phyloP scores from a whole-genome alignment of 2,113 vertebrate species.

The Narcine bancroftii region DNA sequence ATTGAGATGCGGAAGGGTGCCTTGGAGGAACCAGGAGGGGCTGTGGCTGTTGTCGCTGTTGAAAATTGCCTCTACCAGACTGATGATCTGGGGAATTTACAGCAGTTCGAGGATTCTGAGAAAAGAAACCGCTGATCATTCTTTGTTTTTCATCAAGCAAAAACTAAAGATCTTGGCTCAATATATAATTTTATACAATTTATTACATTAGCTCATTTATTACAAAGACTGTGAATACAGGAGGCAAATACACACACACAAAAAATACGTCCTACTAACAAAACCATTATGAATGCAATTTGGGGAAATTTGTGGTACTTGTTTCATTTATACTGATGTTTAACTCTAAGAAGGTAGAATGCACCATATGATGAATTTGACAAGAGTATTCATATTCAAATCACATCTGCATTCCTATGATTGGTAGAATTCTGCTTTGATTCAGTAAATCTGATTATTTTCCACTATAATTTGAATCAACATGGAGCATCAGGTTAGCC shows the following conservation, averaged over 20 bases:
- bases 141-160: conserved; percentile 36
- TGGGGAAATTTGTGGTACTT: neutral
- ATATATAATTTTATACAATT: conserved; percentile 54
- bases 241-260: conserved; percentile 31
- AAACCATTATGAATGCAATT: conserved; percentile 36
- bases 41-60: conserved; percentile 69
- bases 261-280: conserved; percentile 44
- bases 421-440: neutral
- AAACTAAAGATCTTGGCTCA: conserved; percentile 44
- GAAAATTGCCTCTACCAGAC: conserved; percentile 72
- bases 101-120: conserved; percentile 65
- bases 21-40: conserved; percentile 8
- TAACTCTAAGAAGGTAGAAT: neutral
- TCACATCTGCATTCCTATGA: neutral
- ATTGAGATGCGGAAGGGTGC: conserved; percentile 57
- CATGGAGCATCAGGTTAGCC: neutral
- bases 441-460: neutral
- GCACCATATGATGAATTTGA: neutral
- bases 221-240: conserved; percentile 52
- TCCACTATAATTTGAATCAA: neutral
- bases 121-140: conserved; percentile 45
- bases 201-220: conserved; percentile 48
- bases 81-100: conserved; percentile 64
- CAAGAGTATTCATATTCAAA: neutral
- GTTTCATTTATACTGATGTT: neutral